Base-by-base conservation (phyloP, 2,113 vertebrate species). In the Neodontobutis hainanensis region DNA sequence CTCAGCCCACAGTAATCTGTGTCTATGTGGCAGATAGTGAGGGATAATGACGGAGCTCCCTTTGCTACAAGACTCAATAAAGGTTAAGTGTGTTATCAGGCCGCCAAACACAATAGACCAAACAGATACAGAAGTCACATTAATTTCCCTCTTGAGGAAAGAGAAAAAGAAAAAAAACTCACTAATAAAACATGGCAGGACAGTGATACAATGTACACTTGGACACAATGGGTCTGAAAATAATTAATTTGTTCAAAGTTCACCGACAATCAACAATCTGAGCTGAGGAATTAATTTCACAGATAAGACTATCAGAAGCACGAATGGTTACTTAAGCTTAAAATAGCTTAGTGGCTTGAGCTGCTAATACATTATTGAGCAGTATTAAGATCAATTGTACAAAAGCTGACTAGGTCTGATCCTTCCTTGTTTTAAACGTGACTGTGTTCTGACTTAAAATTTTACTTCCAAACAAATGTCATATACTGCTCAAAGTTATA, bases 21-120 rank as follows among this genome's bases (percentile, higher is more conserved):
- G 60, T 65, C 61, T 68, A 74, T 73, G 45, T 61, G 7, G 57
- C 65, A 58, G 57, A 75, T 84, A 82, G 82, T 69, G 71, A 83
- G 52, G 57, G 43, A 50, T 84, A 82, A 83, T 69, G 71, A 83
- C 49, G 57, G 43, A 50, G 69, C 80, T 80, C 53, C 69, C 57
- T 75, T 83, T 50, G 65, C 14, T 61, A 58, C 36, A 71, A 72
- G 72, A 68, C 75, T 81, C 73, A 58, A 70, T 75, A 65, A 81
- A 81, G 80, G 82, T 81, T 65, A 72, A 77, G 65, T 63, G 55
- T 81, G 68, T 65, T 53, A 83, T 78, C 61, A 56, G 62, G 79
- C 55, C 70, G 71, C 48, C 35, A 47, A 65, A 76, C 56, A 73
- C 69, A 71, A 70, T 65, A 55, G 40, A 52, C 16, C 43, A 27